Conservation (phyloP, 2,888 invertebrate species). For the Agrochola lota region DNA sequence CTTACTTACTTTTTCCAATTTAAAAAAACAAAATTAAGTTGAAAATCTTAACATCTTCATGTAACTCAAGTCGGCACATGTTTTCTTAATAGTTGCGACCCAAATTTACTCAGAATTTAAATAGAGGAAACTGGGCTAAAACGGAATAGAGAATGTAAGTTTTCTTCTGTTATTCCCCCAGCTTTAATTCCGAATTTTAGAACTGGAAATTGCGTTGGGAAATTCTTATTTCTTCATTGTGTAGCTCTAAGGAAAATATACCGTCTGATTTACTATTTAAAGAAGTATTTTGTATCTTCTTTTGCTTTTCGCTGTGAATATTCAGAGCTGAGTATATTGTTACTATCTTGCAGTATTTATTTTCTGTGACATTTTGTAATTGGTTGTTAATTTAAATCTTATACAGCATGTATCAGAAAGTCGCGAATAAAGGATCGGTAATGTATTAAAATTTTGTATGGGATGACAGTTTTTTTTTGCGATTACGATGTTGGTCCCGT, state of each 20-base stretch:
- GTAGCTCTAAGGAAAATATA: slow-evolving; percentile 33
- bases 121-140: slow-evolving; percentile 55
- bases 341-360: slow-evolving; percentile 8
- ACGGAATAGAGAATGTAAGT: slow-evolving; percentile 45
- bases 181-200: slow-evolving; percentile 59
- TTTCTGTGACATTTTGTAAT: slow-evolving; percentile 7
- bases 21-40: slow-evolving; percentile 31
- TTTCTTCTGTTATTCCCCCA: slow-evolving; percentile 43
- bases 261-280: slow-evolving; percentile 48
- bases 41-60: slow-evolving; percentile 36
- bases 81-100: slow-evolving; percentile 63
- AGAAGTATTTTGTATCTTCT: slow-evolving; percentile 32
- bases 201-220: slow-evolving; percentile 45
- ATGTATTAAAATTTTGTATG: too few species aligned
- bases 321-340: slow-evolving; percentile 8
- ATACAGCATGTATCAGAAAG: too few species aligned
- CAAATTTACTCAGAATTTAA: slow-evolving; percentile 63
- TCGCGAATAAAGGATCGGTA: too few species aligned
- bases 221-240: slow-evolving; percentile 60
- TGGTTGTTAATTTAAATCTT: neutral
- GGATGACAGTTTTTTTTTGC: too few species aligned
- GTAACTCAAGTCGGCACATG: slow-evolving; percentile 57
- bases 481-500: too few species aligned
- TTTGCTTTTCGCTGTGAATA: slow-evolving; percentile 23
- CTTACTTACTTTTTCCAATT: neutral